Base-by-base conservation (phyloP, 2,888 invertebrate species). In the Amphipoea oculea region DNA sequence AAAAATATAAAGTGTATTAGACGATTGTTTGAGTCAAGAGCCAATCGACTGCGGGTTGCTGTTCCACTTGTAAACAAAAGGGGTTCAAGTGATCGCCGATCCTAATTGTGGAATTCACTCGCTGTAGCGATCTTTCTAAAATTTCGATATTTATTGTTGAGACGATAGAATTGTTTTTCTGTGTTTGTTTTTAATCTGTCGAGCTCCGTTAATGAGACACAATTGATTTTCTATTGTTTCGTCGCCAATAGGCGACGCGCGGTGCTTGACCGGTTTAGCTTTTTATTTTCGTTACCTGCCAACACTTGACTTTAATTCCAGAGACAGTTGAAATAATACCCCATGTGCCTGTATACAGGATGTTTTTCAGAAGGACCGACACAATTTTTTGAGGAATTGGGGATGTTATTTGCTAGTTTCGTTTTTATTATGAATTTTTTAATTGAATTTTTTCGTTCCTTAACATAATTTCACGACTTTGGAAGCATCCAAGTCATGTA, bases 21-120 rank as follows among this genome's bases (percentile, higher is more conserved):
- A 65, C 73, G 66, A 85, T 85, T 84, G 84, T 85, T 57, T 1
- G 14, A 67, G n/a, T 60, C 23, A 17, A 78, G 78, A 45, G 78
- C 23, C 85, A 84, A 78, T 82, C 65, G 51, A 29, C 51, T 70
- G 60, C 63, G 51, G 66, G 62, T n/a, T 36, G 45, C 65, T 77
- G 20, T 17, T 17, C 40, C 5, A 11, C 68, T 82, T 60, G 75
- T n/a, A 48, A 76, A 85, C 66, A 85, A 82, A 45, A 62, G 40
- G 48, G 65, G 62, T 57, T 74, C 29, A 63, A 72, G 67, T 60
- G 74, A 42, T 66, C 36, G 51, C n/a, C 36, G 12, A 65, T 69
- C 40, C 29, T 73, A 73, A 83, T 48, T 83, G 40, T 45, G 51
- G n/a, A 77, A 63, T 72, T 57, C 36, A 62, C 40, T 67, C 17